Evolutionary conservation across 2,888 invertebrate genomes (phyloP).

Genomic region (Oscheius myriophilus): DNA sequence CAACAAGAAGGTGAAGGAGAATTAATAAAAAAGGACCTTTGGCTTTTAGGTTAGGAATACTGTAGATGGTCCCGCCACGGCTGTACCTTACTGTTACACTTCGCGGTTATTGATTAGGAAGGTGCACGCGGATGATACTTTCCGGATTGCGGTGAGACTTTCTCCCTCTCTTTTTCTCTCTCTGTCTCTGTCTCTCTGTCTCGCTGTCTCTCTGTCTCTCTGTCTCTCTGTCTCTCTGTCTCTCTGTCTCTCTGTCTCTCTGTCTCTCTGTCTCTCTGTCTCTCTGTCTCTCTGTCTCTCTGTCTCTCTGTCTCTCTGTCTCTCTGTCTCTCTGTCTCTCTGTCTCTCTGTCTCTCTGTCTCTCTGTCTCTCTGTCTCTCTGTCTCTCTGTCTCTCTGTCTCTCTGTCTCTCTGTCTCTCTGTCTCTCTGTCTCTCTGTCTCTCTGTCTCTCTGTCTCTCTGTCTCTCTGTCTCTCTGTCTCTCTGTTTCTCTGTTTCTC

Average conservation of each 20-base stretch:
- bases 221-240: slow-evolving; percentile 1
- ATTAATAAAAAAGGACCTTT: not conserved
- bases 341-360: not conserved
- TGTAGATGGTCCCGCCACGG: slow-evolving; percentile 22
- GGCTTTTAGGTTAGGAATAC: not conserved
- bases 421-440: not conserved
- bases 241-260: not conserved
- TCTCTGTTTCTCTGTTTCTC: not conserved
- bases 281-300: slow-evolving; percentile 8
- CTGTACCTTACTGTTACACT: slow-evolving; percentile 26
- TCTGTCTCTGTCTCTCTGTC: not conserved
- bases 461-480: slow-evolving; percentile 3
- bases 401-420: not conserved
- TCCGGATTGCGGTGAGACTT: slow-evolving; percentile 10
- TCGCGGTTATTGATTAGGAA: slow-evolving; percentile 17
- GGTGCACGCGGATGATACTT: slow-evolving; percentile 12
- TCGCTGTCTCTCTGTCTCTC: not conserved
- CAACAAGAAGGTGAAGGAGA: slow-evolving; percentile 15
- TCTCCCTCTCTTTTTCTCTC: not conserved
- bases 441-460: slow-evolving; percentile 10
- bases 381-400: not conserved
- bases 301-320: not conserved
- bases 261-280: slow-evolving; percentile 14
- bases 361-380: not conserved
- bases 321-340: not conserved